phyloP scores from a whole-genome alignment of 2,797 vertebrate species.

The Enoplosus armatus region DNA sequence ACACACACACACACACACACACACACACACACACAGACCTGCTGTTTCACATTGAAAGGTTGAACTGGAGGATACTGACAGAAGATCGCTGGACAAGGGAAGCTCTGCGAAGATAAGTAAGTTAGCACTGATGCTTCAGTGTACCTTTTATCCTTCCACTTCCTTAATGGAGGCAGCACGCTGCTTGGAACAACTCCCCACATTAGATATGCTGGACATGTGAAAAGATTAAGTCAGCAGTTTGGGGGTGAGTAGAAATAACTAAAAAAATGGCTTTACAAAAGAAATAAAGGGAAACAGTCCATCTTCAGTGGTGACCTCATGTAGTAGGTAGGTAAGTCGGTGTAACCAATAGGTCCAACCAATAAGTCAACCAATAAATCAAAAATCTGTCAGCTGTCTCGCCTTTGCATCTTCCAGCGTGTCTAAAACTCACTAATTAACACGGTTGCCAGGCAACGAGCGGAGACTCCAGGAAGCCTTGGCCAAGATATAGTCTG shows the following conservation, averaged over 20 bases:
- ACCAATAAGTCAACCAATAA: slow-evolving; percentile 1
- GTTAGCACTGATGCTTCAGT: not conserved
- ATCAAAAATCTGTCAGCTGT: slow-evolving; percentile 16
- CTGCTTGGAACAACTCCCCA: not conserved
- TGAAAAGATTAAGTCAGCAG: not conserved
- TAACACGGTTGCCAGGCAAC: slow-evolving; percentile 26
- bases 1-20: not conserved
- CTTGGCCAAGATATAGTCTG: not conserved
- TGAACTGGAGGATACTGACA: slow-evolving; percentile 33
- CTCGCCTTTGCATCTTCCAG: not conserved
- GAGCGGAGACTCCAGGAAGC: slow-evolving; percentile 6
- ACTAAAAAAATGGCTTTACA: not conserved
- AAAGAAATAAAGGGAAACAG: not conserved
- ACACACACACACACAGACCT: not conserved
- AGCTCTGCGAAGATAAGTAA: slow-evolving; percentile 20
- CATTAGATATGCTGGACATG: not conserved
- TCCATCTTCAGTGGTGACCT: not conserved
- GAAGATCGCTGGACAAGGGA: slow-evolving; percentile 18
- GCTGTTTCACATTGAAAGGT: slow-evolving; percentile 33
- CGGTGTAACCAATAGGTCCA: not conserved
- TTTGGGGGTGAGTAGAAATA: not conserved
- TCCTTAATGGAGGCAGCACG: not conserved
- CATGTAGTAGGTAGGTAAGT: too few relatives aligned
- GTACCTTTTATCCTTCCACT: not conserved
- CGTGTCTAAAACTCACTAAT: not conserved